Conservation (phyloP, 2,888 invertebrate species). For the Frankliniella fusca region DNA sequence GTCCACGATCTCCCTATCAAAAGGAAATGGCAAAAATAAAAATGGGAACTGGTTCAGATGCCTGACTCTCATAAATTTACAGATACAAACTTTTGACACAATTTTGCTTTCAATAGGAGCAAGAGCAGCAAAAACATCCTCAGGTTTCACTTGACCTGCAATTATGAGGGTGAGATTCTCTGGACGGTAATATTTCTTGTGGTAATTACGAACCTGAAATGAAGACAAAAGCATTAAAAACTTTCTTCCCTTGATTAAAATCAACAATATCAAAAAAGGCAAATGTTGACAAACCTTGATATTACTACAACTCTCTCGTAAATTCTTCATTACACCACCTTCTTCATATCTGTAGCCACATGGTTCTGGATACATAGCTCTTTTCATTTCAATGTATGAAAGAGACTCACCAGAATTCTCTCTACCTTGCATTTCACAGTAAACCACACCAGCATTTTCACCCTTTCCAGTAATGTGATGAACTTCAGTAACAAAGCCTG, state of each 20-base stretch:
- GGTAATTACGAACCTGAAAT: slow-evolving; percentile 67
- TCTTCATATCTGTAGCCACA: slow-evolving; percentile 82
- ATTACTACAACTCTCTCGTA: slow-evolving; percentile 74
- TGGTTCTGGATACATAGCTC: slow-evolving; percentile 72
- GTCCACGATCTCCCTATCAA: slow-evolving; percentile 50
- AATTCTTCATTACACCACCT: slow-evolving; percentile 79
- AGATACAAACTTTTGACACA: slow-evolving; percentile 55
- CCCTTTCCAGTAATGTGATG: slow-evolving; percentile 87
- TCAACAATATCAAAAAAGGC: background rate
- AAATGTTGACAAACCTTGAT: slow-evolving; percentile 58
- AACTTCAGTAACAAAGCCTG: slow-evolving; percentile 82
- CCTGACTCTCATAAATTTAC: background rate
- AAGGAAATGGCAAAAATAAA: slow-evolving; percentile 32
- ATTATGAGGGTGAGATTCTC: slow-evolving; percentile 83
- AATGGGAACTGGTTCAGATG: background rate
- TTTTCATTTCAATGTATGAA: slow-evolving; percentile 60
- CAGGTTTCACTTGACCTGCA: slow-evolving; percentile 72
- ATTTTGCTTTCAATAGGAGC: slow-evolving; percentile 72
- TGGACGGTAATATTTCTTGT: slow-evolving; percentile 80
- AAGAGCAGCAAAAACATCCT: slow-evolving; percentile 69
- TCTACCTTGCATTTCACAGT: slow-evolving; percentile 87
- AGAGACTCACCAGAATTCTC: slow-evolving; percentile 76
- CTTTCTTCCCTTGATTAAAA: background rate
- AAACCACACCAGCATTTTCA: slow-evolving; percentile 90
- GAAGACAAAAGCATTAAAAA: slow-evolving; percentile 13